Base-by-base conservation (phyloP, 2,888 invertebrate species). In the Parapristionchus giblindavisi region DNA sequence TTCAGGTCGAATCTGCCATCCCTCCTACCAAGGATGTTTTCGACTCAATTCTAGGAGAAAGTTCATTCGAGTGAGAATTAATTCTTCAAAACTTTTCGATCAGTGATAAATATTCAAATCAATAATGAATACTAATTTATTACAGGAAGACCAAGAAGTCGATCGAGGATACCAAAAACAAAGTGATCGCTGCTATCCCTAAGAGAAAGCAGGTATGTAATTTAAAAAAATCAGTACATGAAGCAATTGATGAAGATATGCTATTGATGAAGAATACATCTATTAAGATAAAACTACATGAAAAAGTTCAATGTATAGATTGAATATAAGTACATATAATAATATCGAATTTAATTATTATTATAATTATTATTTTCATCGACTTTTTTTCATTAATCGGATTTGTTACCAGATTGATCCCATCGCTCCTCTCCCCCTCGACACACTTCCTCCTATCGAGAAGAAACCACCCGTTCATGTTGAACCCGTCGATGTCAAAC, bases 401-500 rank as follows among this genome's bases (percentile, higher is more conserved):
- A n/a, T n/a, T n/a, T 27, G n/a, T 54, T 8, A n/a, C 21, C 36
- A 68, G 68, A 1, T n/a, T 8, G 68, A 51, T n/a, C 56, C 29
- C 6, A 51, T 71, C 29, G 56, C 29, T 29, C 70, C 70, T 71
- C 70, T 71, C 29, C 73, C 73, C 24, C 51, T 73, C 17, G 73
- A 40, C 6, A 60, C 32, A 6, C 76, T 81, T 54, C 81, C 81
- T 52, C 73, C 77, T 21, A 66, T 81, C 27, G 72, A 77, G 75
- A 76, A 79, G 66, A 77, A 75, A 34, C 75, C 76, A 6, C 77
- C 80, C 2, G 78, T 81, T 32, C 75, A 81, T 36, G 82, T 84
- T 8, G 83, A 83, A 27, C 80, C 85, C 17, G 77, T 85, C n/a
- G 83, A 85, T 70, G 84, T 85, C 17, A 43, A 51, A 27, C 73